Base-by-base conservation (phyloP, 2,113 vertebrate species). In the Phyllostomus discolor region DNA sequence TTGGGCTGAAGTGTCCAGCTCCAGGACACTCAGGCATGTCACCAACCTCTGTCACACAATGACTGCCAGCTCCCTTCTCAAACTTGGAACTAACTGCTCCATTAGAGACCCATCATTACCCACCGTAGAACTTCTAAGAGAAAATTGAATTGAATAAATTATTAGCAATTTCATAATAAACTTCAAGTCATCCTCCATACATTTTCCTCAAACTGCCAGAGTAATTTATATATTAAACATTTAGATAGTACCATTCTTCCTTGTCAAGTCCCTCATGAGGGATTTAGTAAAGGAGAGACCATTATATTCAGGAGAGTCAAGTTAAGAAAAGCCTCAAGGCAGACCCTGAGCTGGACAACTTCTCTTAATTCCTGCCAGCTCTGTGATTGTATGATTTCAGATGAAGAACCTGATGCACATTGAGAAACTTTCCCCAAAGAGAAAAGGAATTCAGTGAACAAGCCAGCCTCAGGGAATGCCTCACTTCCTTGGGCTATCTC, bases 221-320 rank as follows among this genome's bases (percentile, higher is more conserved):
- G 96, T 98, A 96, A 98, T 98, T 98, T 97, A 96, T 97, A 91
- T 96, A 98, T 98, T 97, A 98, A 98, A 98, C 97, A 98, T 98
- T 98, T 97, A 98, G 91, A 97, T 97, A 92, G 78, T 83, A 70
- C 76, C 96, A 98, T 98, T 80, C 82, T 96, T 98, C 96, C 90
- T 96, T 98, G 97, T 97, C 97, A 97, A 88, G 64, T 81, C 50
- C 83, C 70, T 57, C 28, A 46, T 91, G 79, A 87, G 70, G 88
- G 84, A 94, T 72, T 95, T 94, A 96, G 67, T 43, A 87, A 75
- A 93, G 88, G 94, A 94, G 46, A 95, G 95, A 91, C 79, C 83
- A 95, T 96, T 97, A 96, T 48, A 81, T 89, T 96, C 86, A 91
- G 75, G 86, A 95, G 59, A 94, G 62, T 66, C 88, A 82, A 96